A percentile compares a stretch with the other conserved stretches of the same genome.
Conservation (phyloP, 2,113 vertebrate genomes). For the Solenodon paradoxus region DNA sequence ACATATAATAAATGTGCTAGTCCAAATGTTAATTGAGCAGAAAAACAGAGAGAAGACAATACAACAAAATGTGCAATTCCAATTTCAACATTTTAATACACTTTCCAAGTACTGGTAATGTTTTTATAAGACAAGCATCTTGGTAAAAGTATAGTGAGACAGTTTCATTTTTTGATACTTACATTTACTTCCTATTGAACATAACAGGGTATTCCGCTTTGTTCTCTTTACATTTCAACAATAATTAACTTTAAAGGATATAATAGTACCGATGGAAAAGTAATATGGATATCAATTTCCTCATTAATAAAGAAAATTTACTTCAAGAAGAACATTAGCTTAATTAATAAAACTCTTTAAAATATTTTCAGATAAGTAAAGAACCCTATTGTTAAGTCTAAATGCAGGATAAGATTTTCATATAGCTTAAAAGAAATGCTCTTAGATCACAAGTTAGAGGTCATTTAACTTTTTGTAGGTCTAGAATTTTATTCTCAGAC, state of each 20-base stretch:
- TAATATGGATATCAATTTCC: neutral
- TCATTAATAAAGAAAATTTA: neutral
- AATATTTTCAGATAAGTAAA: neutral
- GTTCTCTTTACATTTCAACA: neutral
- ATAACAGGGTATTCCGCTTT: neutral
- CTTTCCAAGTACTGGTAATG: neutral
- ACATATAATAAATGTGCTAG: neutral
- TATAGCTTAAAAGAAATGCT: slow-evolving; percentile 13
- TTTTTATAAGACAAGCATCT: neutral
- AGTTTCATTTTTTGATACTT: neutral
- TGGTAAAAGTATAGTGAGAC: neutral
- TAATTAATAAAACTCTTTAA: neutral
- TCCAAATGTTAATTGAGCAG: neutral
- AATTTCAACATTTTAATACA: neutral
- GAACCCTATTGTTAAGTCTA: fast-evolving
- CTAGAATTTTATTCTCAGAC: slow-evolving; percentile 60
- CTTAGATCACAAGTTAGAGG: neutral
- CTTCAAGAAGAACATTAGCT: neutral
- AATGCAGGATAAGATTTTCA: neutral
- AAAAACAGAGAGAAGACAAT: neutral
- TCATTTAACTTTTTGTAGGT: slow-evolving; percentile 67
- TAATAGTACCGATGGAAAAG: neutral
- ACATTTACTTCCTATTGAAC: neutral
- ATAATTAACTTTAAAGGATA: neutral
- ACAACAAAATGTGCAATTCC: neutral